Conservation (phyloP, 2,113 vertebrate species). For the Sisor rabdophorus region DNA sequence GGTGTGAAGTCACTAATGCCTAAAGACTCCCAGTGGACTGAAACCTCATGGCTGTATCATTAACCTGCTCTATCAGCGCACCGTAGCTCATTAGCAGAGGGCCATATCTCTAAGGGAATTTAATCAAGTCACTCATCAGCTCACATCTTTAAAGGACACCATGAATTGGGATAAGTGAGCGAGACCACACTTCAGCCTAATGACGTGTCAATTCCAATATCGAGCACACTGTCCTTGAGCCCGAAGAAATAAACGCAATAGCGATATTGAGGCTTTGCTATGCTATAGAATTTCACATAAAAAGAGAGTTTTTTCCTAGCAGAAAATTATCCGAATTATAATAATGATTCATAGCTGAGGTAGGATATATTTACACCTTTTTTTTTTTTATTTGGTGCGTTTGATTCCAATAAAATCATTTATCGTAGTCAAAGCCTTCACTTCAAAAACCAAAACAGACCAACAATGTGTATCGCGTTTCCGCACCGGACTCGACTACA, state of each 20-base stretch:
- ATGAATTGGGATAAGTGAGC: constrained; percentile 36
- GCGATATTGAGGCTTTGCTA: background rate
- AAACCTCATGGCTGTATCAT: constrained; percentile 36
- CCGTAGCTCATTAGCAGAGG: constrained; percentile 40
- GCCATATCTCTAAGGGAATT: constrained; percentile 18
- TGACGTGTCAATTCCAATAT: constrained; percentile 28
- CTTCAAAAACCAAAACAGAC: too few species aligned
- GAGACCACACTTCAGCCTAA: constrained; percentile 41
- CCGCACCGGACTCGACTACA: too few species aligned
- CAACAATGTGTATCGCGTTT: too few species aligned
- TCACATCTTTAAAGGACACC: constrained; percentile 34
- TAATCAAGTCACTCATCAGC: constrained; percentile 47
- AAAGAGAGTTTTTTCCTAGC: background rate
- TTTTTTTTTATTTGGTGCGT: background rate
- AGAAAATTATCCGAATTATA: background rate
- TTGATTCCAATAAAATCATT: background rate
- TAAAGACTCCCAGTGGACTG: constrained; percentile 7
- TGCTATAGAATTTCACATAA: background rate
- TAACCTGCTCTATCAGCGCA: constrained; percentile 31
- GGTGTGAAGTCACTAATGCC: constrained; percentile 10
- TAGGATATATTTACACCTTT: background rate
- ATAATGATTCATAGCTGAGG: background rate
- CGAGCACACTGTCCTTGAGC: constrained; percentile 24
- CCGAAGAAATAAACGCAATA: constrained; percentile 1
- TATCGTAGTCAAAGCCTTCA: background rate